A percentile compares a stretch with the other conserved stretches of the same genome.
Conservation (phyloP, 2,888 invertebrate species). For the Heterodera filipjevi region DNA sequence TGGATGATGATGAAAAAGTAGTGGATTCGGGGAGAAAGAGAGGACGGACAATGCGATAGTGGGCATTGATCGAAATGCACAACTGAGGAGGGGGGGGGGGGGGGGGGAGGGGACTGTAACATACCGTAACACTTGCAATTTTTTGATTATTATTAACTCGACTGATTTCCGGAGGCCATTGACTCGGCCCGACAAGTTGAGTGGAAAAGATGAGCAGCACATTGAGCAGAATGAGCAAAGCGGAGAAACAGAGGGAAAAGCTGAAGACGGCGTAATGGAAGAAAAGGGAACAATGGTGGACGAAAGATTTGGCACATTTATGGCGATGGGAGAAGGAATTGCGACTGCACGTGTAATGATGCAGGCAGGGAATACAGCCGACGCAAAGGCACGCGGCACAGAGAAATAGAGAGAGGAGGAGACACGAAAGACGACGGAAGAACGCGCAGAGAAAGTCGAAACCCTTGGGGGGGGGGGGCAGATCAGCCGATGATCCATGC, state of each 20-base stretch:
- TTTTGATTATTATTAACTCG: conserved; percentile 37
- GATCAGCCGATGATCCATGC: not conserved
- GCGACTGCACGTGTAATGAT: conserved; percentile 53
- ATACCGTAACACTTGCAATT: not conserved
- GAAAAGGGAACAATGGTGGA: conserved; percentile 52
- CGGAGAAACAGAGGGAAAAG: conserved; percentile 46
- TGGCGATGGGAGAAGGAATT: conserved; percentile 61
- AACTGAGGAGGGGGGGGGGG: conserved; percentile 26
- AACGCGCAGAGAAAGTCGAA: conserved; percentile 11
- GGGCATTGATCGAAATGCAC: conserved; percentile 39
- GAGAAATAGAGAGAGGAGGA: conserved; percentile 45
- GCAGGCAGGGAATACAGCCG: conserved; percentile 54
- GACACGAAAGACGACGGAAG: conserved; percentile 17
- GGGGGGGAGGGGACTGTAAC: not conserved
- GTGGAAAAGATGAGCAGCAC: conserved; percentile 55
- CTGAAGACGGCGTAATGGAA: conserved; percentile 57
- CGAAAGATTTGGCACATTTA: conserved; percentile 56
- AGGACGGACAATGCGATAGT: conserved; percentile 25
- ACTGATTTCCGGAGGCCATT: conserved; percentile 59
- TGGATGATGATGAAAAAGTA: not conserved
- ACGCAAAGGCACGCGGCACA: conserved; percentile 46
- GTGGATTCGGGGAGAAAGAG: conserved; percentile 31
- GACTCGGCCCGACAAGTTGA: conserved; percentile 57
- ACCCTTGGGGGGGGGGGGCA: not conserved
- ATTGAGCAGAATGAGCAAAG: conserved; percentile 50